Conservation (phyloP, 1,140 invertebrate species). For the Drosophila melanica region DNA sequence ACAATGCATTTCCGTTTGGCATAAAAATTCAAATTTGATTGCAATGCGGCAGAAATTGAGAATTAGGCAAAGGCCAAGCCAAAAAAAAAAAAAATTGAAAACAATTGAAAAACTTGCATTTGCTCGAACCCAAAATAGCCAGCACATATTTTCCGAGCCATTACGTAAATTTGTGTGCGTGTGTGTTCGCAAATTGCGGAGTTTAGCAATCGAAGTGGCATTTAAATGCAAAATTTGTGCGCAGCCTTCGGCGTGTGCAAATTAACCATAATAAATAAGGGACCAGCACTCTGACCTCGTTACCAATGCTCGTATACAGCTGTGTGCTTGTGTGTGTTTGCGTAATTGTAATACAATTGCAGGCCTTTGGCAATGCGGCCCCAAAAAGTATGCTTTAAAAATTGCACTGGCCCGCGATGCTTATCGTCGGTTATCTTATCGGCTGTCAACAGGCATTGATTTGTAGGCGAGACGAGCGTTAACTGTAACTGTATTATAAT, state of each 20-base stretch:
- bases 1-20: conserved; percentile 68
- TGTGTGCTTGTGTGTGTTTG: conserved; percentile 5
- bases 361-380: conserved; percentile 2
- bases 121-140: conserved; percentile 56
- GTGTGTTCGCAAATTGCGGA: conserved; percentile 2
- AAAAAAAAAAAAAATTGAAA: conserved; percentile 12
- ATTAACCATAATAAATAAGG: conserved; percentile 74
- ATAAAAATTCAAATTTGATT: conserved; percentile 82
- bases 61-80: conserved; percentile 72
- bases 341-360: conserved; percentile 48
- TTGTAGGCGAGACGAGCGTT: conserved; percentile 17
- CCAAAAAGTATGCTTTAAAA: conserved; percentile 58
- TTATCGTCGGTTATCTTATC: conserved; percentile 62
- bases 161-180: not conserved
- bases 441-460: conserved; percentile 63
- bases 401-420: not conserved
- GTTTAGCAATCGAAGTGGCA: conserved; percentile 13
- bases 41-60: conserved; percentile 74
- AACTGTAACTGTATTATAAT: conserved; percentile 28
- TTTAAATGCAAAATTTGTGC: conserved; percentile 55
- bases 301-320: conserved; percentile 5
- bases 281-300: conserved; percentile 44
- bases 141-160: conserved; percentile 7
- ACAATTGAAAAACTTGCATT: conserved; percentile 11
- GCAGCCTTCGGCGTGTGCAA: conserved; percentile 70